Base-by-base conservation (phyloP, 1,140 invertebrate genomes). In the Heliconius nattereri region DNA sequence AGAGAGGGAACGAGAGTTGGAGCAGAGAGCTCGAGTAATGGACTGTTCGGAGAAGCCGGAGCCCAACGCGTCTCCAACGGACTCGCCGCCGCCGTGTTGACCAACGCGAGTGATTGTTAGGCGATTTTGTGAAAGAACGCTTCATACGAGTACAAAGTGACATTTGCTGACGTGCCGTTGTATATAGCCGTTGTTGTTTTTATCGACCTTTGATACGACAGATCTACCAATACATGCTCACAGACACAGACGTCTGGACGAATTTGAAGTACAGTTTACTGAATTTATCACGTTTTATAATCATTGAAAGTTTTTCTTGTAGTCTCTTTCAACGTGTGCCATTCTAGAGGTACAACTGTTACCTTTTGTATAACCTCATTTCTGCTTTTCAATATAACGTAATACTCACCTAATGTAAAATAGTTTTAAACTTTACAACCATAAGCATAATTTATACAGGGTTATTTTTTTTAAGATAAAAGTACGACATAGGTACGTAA, bases 391-490 rank as follows among this genome's bases (percentile, higher is more conserved):
- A 88, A 88, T 90, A 89, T 89, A 91, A 91, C 85, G 83, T 85
- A 94, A 94, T 94, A 94, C 92, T 94, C 92, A 94, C 90, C 74
- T 89, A 90, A 86, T 90, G 87, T 91, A 89, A 85, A 89, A 91
- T 92, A 90, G 87, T 86, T 86, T 81, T 89, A 84, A 87, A 85
- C 74, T 80, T 45, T 90, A 91, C 84, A 89, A 90, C 88, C 86
- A 87, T 93, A 93, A 92, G 91, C 91, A 94, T 94, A 94, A 94
- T 94, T 92, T 94, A 92, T 94, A 93, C 91, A 94, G 91, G 91
- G 91, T 92, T 94, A 93, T 90, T 45, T 91, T 90, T 66, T 66
- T 92, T 91, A 90, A 90, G 86, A 81, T 89, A 89, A 78, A 84
- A 79, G 72, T 80, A 79, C 78, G 54, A 78, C 70, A 75, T 71